Conservation (phyloP, 2,888 invertebrate species). For the Polymixis flavicincta region DNA sequence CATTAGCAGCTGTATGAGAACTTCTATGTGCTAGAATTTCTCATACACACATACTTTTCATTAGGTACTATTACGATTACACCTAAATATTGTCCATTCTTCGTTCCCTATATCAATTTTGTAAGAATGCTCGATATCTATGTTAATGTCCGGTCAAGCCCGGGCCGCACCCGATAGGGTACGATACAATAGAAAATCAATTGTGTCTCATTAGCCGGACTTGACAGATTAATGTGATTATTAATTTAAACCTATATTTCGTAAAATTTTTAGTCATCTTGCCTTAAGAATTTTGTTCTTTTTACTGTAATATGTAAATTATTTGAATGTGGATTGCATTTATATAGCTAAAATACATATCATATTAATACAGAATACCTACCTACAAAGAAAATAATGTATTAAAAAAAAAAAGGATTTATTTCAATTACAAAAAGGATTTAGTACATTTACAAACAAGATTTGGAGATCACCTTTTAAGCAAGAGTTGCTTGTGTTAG, state of each 20-base stretch:
- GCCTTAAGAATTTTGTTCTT: constrained; percentile 25
- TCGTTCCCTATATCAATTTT: constrained; percentile 29
- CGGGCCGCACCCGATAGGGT: too few relatives aligned
- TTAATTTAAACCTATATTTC: constrained; percentile 16
- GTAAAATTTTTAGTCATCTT: constrained; percentile 25
- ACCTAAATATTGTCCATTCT: constrained; percentile 20
- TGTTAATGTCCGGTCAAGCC: too few relatives aligned
- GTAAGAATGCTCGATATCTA: constrained; percentile 29
- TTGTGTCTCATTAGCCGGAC: too few relatives aligned
- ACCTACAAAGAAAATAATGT: not conserved
- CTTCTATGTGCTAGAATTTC: constrained; percentile 8
- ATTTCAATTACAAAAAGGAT: too few relatives aligned
- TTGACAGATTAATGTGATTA: constrained; percentile 31
- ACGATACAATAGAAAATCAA: too few relatives aligned
- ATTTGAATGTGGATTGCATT: constrained; percentile 41
- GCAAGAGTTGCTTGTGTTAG: too few relatives aligned
- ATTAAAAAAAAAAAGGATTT: too few relatives aligned
- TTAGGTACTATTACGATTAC: constrained; percentile 4
- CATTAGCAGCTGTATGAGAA: constrained; percentile 33
- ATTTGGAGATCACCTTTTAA: too few relatives aligned
- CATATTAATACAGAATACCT: constrained; percentile 2
- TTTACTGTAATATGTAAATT: constrained; percentile 12
- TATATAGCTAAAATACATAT: constrained; percentile 35
- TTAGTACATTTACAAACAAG: too few relatives aligned
- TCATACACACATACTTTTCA: not conserved